These are phyloP conservation scores for Spatulosminthurus flaviceps DNA, from an alignment of 2,888 invertebrate species.

Conservation along the genomic window DNA sequence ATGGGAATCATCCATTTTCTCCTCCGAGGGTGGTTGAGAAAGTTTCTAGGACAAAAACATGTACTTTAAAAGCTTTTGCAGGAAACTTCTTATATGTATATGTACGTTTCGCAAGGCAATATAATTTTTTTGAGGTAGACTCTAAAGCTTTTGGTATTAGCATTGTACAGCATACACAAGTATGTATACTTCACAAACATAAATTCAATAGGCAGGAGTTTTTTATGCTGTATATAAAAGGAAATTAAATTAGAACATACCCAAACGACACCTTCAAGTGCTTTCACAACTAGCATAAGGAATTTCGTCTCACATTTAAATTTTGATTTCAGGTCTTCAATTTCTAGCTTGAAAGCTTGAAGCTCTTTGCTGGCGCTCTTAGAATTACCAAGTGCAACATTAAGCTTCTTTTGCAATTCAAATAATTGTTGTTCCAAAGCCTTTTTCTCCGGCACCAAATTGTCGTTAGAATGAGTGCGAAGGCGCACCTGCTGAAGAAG, in stretches of 20 bases:
- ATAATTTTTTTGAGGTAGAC: too few relatives aligned
- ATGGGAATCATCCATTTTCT: neutral
- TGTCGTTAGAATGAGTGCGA: neutral
- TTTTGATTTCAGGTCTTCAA: neutral
- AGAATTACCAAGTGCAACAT: neutral
- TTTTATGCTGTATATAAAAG: too few relatives aligned
- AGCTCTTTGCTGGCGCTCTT: neutral
- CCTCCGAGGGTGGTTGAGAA: slow-evolving; percentile 3
- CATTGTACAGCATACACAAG: too few relatives aligned
- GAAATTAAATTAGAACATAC: neutral
- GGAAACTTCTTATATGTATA: too few relatives aligned
- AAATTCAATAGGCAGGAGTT: too few relatives aligned
- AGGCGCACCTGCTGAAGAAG: neutral
- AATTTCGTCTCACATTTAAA: neutral
- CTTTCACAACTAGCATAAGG: neutral
- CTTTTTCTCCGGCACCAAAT: neutral
- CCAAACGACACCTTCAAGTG: neutral
- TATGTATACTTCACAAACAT: too few relatives aligned
- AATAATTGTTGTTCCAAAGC: slow-evolving; percentile 4
- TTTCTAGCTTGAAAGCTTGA: neutral
- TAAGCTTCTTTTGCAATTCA: neutral
- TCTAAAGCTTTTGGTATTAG: too few relatives aligned
- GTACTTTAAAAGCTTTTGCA: too few relatives aligned
- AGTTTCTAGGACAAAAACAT: neutral
- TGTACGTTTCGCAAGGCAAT: too few relatives aligned